Evolutionary conservation across 2,888 invertebrate genomes (phyloP), one percentile per base, ranked within the genome.

Genomic region (Drosophila trichaetosa): DNA sequence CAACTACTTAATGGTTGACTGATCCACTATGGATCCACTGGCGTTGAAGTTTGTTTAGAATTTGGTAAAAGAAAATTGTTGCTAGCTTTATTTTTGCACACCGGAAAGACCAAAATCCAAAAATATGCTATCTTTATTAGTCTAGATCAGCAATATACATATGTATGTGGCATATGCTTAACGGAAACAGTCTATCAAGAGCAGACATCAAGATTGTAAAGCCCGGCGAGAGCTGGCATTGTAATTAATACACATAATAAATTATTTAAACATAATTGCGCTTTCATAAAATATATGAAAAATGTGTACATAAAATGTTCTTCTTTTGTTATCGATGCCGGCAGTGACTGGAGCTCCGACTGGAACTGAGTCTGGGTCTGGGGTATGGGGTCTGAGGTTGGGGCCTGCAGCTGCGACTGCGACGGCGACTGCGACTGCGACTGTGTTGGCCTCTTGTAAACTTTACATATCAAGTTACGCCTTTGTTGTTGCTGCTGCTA

Each of bases 161-260:
- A 54, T 60, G 29, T 38, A 38, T 57, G 40, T 21, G 21, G 51
- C 29, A 21, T 29, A 16, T 27, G 61, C 64, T 53, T 48, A 65
- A 60, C 64, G 69, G 78, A 76, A 73, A 48, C 21, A 29, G 21
- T 69, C 38, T 63, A 73, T 67, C 63, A 60, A 63, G 29, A 49
- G 60, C 57, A 46, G 60, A n/a, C 63, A 40, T 42, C 42, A 46
- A 48, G 27, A 62, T 33, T 24, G 46, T 48, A 4, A 48, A 21
- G 5, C 4, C 4, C 27, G 48, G 29, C 53, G 21, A 53, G 51
- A 46, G 40, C 61, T 58, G 54, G 57, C 42, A 46, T 48, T 73
- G 86, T 79, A 87, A 87, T 85, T 87, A 87, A 85, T 83, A 83
- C 88, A 71, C 75, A 79, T 71, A 87, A 85, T 87, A 85, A 85